Evolutionary conservation across 2,797 vertebrate genomes (phyloP).

Genomic region (Sparus aurata): DNA sequence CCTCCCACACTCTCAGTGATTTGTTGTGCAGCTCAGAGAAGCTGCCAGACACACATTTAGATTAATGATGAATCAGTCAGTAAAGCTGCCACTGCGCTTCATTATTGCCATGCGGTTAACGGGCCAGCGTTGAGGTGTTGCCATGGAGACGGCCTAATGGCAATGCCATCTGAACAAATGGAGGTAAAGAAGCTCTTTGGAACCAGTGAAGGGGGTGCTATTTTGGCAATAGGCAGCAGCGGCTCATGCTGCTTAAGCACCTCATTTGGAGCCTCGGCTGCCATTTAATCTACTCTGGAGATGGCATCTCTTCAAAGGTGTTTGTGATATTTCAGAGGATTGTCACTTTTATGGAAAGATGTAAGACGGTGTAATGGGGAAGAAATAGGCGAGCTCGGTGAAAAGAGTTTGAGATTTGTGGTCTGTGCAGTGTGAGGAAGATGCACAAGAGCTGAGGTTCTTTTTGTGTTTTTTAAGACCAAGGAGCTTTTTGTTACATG

Average conservation of each 20-base stretch:
- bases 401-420: constrained; percentile 31
- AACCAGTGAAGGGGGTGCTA: constrained; percentile 66
- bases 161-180: constrained; percentile 70
- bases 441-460: background rate
- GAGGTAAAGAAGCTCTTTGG: constrained; percentile 72
- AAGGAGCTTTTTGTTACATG: background rate
- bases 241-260: constrained; percentile 78
- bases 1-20: constrained; percentile 49
- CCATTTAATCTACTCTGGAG: constrained; percentile 71
- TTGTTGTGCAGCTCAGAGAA: constrained; percentile 57
- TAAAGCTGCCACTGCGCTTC: constrained; percentile 71
- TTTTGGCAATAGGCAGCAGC: constrained; percentile 66
- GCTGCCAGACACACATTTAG: constrained; percentile 70
- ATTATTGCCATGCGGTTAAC: constrained; percentile 71
- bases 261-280: constrained; percentile 71
- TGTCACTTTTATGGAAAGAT: constrained; percentile 65
- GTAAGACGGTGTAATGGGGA: constrained; percentile 55
- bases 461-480: constrained; percentile 7
- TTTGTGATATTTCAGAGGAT: constrained; percentile 68
- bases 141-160: constrained; percentile 77
- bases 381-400: constrained; percentile 38
- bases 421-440: background rate
- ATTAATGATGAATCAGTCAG: constrained; percentile 75
- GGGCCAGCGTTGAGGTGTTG: constrained; percentile 71
- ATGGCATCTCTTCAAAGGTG: constrained; percentile 68